Conservation (phyloP, 2,888 invertebrate species). For the Heliconius erato region DNA sequence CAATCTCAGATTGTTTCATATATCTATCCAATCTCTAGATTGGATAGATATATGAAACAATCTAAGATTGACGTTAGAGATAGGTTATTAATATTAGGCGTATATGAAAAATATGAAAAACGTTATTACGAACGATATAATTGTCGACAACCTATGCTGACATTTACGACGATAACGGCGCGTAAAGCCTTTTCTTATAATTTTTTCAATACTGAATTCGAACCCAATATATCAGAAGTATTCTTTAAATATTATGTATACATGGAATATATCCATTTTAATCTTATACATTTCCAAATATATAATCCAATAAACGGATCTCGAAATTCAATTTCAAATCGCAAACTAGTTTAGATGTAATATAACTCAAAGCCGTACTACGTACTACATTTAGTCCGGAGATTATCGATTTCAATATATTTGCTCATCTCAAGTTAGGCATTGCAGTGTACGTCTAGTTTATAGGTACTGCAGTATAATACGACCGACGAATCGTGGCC, state of each 20-base stretch:
- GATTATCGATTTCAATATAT: constrained; percentile 29
- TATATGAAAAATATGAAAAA: too few species aligned
- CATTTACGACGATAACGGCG: neutral
- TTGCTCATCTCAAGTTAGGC: constrained; percentile 24
- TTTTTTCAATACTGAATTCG: neutral
- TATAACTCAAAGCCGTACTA: neutral
- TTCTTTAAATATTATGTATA: neutral
- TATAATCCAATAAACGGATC: neutral
- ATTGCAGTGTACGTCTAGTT: constrained; percentile 30
- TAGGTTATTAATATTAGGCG: too few species aligned
- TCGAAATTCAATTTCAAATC: neutral
- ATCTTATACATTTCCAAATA: neutral
- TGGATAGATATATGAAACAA: too few species aligned
- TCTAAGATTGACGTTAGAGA: too few species aligned
- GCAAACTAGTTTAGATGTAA: neutral
- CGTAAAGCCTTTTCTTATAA: neutral
- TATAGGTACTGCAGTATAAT: constrained; percentile 24
- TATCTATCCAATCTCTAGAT: too few species aligned
- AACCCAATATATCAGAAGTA: neutral
- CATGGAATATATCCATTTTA: neutral
- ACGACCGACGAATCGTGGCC: neutral
- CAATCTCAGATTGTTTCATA: too few species aligned
- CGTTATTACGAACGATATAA: too few species aligned
- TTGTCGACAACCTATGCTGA: neutral
- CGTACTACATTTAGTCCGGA: neutral